Conservation (phyloP, 2,797 vertebrate genomes). For the Alauda arvensis region DNA sequence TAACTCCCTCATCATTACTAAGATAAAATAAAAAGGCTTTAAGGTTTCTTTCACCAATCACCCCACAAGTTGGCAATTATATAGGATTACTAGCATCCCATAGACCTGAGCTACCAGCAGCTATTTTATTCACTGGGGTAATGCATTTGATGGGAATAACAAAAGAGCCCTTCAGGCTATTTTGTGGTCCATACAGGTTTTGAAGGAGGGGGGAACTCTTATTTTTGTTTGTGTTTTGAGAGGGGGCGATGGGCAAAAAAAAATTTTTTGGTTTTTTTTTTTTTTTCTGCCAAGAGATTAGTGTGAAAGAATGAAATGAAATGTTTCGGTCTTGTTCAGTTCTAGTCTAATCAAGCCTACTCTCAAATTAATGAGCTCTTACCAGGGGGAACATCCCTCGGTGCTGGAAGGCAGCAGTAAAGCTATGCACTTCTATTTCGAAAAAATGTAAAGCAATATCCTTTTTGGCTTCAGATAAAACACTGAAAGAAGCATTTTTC, state of each 20-base stretch:
- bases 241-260: not conserved
- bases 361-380: conserved; percentile 67
- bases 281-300: conserved; percentile 54
- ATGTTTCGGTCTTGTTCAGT: conserved; percentile 60
- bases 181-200: conserved; percentile 54
- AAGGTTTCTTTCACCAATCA: conserved; percentile 53
- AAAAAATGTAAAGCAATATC: conserved; percentile 73
- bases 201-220: conserved; percentile 5
- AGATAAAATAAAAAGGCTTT: conserved; percentile 63
- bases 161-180: conserved; percentile 53
- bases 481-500: conserved; percentile 58
- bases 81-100: conserved; percentile 63
- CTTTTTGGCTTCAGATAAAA: conserved; percentile 71
- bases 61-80: conserved; percentile 65
- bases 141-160: conserved; percentile 43
- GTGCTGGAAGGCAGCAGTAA: conserved; percentile 59
- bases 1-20: conserved; percentile 59
- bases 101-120: conserved; percentile 46
- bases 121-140: conserved; percentile 46
- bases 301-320: conserved; percentile 55
- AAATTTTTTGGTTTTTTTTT: no score
- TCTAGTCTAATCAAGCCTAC: conserved; percentile 66
- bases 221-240: conserved; percentile 57
- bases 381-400: conserved; percentile 38
- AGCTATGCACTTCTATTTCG: conserved; percentile 61